phyloP scores from a whole-genome alignment of 2,113 vertebrate genomes.

The Chinchilla lanigera region DNA sequence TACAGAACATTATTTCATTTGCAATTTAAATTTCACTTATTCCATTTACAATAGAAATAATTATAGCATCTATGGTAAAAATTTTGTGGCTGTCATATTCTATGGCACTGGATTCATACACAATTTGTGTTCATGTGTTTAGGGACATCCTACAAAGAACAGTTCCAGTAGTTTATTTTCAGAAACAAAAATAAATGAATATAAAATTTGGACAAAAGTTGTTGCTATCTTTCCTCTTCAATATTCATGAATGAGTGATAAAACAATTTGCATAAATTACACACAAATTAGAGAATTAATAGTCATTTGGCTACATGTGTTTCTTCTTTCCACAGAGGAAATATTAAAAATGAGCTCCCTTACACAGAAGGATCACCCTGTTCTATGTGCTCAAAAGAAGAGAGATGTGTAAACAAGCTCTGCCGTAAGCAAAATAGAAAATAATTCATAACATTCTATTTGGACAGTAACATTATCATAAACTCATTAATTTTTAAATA shows the following conservation, averaged over 20 bases:
- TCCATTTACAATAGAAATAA: conserved; percentile 34
- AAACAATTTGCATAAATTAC: neutral
- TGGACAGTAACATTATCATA: neutral
- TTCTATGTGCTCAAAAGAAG: conserved; percentile 72
- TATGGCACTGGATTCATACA: neutral
- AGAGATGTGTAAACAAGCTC: conserved; percentile 79
- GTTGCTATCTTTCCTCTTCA: conserved; percentile 20
- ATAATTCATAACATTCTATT: neutral
- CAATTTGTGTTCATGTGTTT: neutral
- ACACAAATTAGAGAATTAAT: neutral
- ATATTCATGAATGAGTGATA: neutral
- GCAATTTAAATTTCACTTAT: neutral
- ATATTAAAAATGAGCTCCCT: neutral
- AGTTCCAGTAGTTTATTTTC: neutral
- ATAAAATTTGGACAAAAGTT: neutral
- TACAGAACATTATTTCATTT: neutral
- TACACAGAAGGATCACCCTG: conserved; percentile 78
- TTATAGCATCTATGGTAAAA: conserved; percentile 1
- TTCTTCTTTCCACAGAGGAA: conserved; percentile 72
- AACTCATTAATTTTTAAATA: conserved; percentile 6
- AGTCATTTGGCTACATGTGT: neutral
- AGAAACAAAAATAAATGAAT: neutral
- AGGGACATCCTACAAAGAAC: neutral
- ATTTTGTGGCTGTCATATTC: neutral
- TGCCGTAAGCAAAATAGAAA: conserved; percentile 86